Conservation (phyloP, 1,140 invertebrate genomes). For the Drosophila parabipectinata region DNA sequence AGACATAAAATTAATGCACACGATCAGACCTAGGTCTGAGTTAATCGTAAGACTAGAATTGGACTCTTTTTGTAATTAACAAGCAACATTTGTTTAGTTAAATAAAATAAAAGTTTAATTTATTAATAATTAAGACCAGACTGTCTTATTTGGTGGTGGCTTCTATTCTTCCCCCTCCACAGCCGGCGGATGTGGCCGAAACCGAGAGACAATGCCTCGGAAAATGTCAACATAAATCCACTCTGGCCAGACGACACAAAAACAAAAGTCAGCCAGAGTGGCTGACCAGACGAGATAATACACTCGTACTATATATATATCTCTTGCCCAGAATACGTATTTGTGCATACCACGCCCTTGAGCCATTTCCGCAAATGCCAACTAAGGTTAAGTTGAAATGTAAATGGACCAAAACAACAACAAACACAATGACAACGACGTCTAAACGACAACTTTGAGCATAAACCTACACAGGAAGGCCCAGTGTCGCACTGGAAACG, state of each 20-base stretch:
- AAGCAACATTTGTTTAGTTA: constrained; percentile 64
- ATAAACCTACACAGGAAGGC: constrained; percentile 39
- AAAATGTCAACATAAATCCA: constrained; percentile 70
- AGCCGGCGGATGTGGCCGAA: constrained; percentile 40
- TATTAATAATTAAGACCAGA: constrained; percentile 62
- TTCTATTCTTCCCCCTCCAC: neutral
- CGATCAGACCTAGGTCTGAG: constrained; percentile 4
- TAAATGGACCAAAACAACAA: constrained; percentile 57
- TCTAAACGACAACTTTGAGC: constrained; percentile 32
- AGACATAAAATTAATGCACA: constrained; percentile 25
- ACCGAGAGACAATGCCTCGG: constrained; percentile 30
- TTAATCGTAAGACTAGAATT: constrained; percentile 45
- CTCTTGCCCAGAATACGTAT: constrained; percentile 1
- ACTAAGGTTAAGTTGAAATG: constrained; percentile 68
- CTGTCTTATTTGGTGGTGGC: constrained; percentile 31
- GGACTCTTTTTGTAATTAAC: constrained; percentile 80
- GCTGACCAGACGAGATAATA: constrained; percentile 13
- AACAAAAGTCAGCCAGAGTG: constrained; percentile 1
- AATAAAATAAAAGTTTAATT: constrained; percentile 77
- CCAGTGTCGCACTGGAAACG: constrained; percentile 21
- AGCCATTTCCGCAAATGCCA: constrained; percentile 69
- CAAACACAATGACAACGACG: neutral
- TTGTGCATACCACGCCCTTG: constrained; percentile 60
- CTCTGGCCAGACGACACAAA: constrained; percentile 14
- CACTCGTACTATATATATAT: constrained; percentile 11